phyloP scores from a whole-genome alignment of 2,113 vertebrate genomes.

The Cyanocitta stelleri region DNA sequence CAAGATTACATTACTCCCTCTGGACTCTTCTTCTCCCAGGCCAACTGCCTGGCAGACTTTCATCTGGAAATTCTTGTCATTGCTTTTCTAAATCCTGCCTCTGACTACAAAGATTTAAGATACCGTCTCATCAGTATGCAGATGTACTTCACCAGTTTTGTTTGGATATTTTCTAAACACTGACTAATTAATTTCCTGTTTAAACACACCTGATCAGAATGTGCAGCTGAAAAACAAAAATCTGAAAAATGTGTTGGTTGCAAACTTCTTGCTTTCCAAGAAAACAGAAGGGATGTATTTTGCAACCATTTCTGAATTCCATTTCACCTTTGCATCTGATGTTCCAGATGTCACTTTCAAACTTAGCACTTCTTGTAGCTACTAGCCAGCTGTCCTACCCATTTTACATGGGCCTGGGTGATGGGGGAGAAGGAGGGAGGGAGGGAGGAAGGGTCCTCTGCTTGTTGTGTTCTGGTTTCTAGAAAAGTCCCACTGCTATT shows the following conservation, averaged over 20 bases:
- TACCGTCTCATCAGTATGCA: conserved; percentile 14
- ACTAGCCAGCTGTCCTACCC: background rate
- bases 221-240: background rate
- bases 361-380: background rate
- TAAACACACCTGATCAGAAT: conserved; percentile 26
- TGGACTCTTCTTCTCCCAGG: background rate
- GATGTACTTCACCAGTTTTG: background rate
- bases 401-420: accelerated
- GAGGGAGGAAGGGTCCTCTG: background rate
- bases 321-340: background rate
- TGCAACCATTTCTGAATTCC: background rate
- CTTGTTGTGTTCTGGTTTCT: background rate
- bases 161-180: conserved; percentile 33
- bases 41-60: conserved; percentile 6
- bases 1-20: background rate
- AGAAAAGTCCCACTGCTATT: background rate
- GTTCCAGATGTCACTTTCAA: background rate
- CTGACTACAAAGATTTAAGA: conserved; percentile 2
- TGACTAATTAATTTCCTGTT: conserved; percentile 53
- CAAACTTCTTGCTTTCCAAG: background rate
- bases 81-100: conserved; percentile 46
- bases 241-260: background rate
- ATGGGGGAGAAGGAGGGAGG: too few relatives aligned
- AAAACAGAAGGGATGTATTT: background rate
- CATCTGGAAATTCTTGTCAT: conserved; percentile 27